Evolutionary conservation across 2,797 vertebrate genomes (phyloP).

Genomic region (Hydrophis major): DNA sequence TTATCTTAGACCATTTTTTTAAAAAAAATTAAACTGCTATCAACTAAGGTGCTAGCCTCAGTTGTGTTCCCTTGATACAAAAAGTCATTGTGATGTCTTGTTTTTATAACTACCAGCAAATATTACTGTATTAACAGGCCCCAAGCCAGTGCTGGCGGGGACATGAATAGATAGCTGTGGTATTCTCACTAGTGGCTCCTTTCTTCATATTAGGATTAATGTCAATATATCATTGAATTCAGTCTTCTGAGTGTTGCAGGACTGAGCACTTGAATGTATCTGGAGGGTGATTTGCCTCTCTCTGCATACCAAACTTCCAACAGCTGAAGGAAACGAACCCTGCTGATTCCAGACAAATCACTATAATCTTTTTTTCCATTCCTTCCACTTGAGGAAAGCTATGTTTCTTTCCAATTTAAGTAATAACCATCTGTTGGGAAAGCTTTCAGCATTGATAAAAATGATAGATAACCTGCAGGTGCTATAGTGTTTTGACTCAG

Average conservation of each 20-base stretch:
- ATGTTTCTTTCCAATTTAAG: conserved; percentile 47
- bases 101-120: not conserved
- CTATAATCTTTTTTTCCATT: conserved; percentile 55
- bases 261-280: not conserved
- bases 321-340: conserved; percentile 9
- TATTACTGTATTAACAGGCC: not conserved
- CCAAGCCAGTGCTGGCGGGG: not conserved
- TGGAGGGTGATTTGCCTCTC: not conserved
- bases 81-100: not conserved
- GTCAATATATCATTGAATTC: not conserved
- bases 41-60: not conserved
- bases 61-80: not conserved
- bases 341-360: conserved; percentile 52
- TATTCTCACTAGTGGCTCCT: not conserved
- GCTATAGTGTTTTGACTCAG: conserved; percentile 41
- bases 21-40: not conserved
- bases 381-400: conserved; percentile 36
- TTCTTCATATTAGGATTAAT: not conserved
- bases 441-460: conserved; percentile 32
- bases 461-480: conserved; percentile 51
- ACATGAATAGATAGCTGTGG: not conserved
- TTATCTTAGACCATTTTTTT: not conserved
- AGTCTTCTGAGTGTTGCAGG: not conserved
- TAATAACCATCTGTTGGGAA: conserved; percentile 60
- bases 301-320: conserved; percentile 20